Percentiles rank a stretch among this genome's conserved stretches.
phyloP scores from a whole-genome alignment of 1,140 invertebrate genomes.

The Drosophila bocqueti region DNA sequence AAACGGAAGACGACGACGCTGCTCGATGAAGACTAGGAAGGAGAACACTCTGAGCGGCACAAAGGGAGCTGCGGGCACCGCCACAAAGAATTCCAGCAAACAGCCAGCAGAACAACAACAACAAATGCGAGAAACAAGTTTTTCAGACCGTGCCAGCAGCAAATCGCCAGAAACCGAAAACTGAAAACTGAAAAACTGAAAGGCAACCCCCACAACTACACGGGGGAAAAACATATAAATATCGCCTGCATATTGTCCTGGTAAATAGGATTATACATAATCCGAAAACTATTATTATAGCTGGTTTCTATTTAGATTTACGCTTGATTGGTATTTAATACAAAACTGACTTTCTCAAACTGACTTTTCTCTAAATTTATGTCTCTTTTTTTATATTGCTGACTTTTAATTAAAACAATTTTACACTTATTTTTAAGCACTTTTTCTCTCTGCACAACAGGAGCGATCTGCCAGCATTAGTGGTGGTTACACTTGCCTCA shows the following conservation, averaged over 20 bases:
- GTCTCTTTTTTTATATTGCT: too few species aligned
- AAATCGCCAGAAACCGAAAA: constrained; percentile 52
- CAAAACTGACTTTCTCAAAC: background rate
- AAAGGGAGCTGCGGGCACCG: constrained; percentile 58
- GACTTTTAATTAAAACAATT: background rate
- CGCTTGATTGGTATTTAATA: too few species aligned
- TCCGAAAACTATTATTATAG: background rate
- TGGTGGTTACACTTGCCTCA: constrained; percentile 43
- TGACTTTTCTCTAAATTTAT: background rate
- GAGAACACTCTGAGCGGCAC: constrained; percentile 36
- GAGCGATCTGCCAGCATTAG: constrained; percentile 16
- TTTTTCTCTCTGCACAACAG: constrained; percentile 27
- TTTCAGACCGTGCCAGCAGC: constrained; percentile 69
- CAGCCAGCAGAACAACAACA: constrained; percentile 49
- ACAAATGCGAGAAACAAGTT: constrained; percentile 71
- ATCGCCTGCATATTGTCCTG: background rate
- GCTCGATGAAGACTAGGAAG: constrained; percentile 27
- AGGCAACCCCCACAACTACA: constrained; percentile 65
- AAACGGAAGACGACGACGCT: constrained; percentile 35
- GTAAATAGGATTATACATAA: background rate
- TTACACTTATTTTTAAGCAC: too few species aligned
- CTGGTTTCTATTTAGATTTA: background rate
- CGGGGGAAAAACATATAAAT: constrained; percentile 1
- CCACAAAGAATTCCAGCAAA: constrained; percentile 73
- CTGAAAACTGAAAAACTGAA: constrained; percentile 40